A percentile compares a stretch with the other conserved stretches of the same genome.
These are phyloP conservation scores for Scalopus aquaticus DNA, from an alignment of 2,113 vertebrate species.

Conservation along the genomic window DNA sequence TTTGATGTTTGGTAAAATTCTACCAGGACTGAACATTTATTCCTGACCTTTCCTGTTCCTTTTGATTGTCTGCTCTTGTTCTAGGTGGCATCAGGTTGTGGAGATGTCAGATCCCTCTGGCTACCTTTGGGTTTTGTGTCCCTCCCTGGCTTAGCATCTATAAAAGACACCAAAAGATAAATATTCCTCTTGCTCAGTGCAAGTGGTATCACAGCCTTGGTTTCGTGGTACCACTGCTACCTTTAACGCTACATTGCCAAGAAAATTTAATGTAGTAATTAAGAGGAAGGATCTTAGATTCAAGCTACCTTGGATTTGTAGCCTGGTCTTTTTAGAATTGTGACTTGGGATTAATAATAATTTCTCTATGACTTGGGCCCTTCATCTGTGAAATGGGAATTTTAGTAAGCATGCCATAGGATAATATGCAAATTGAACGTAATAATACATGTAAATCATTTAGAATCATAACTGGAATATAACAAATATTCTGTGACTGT, in stretches of 20 bases:
- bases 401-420: not conserved
- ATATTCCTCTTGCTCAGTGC: not conserved
- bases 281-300: not conserved
- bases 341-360: not conserved
- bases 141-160: not conserved
- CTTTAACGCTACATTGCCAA: not conserved
- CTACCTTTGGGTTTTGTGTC: not conserved
- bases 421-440: not conserved
- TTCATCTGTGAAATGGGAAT: not conserved
- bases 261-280: not conserved
- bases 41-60: not conserved
- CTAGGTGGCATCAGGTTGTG: not conserved
- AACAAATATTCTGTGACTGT: fast-evolving
- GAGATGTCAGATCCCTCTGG: not conserved
- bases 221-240: not conserved
- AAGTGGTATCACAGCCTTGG: not conserved
- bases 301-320: not conserved
- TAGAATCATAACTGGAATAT: not conserved
- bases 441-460: not conserved
- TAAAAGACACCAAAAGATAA: not conserved
- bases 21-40: not conserved
- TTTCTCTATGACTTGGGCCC: not conserved
- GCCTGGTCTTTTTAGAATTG: not conserved
- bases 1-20: slow-evolving; percentile 31
- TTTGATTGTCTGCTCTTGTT: not conserved